Evolutionary conservation across 2,113 vertebrate genomes (phyloP), one percentile per base, ranked within the genome.

Genomic region (Pheucticus melanocephalus): DNA sequence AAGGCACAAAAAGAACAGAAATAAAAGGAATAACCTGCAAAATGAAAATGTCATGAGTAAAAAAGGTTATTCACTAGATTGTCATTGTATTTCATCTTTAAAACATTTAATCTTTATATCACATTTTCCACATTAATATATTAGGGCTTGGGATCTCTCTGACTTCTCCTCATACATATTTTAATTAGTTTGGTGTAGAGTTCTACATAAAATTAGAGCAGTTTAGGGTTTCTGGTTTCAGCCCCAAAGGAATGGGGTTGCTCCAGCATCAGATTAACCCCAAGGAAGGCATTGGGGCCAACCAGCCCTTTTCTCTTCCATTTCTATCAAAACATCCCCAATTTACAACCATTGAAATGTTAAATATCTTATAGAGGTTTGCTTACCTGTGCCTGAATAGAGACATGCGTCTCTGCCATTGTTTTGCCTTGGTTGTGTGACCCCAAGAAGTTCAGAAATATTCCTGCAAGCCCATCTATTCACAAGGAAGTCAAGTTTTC

Each of bases 41-140:
- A 94, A 75, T 65, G 56, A 93, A 94, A 97, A 86, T 81, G 88
- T 82, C 82, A 84, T 2, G 15, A 86, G 78, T 78, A 51, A 92
- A 76, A 91, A 93, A 66, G 45, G 42, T 71, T 92, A 81, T 60
- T 73, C 3, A 0, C 51, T 83, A 75, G 51, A 75, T 68, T 11
- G 3, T n/a, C 35, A 35, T n/a, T 91, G 59, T 88, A 88, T 73
- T 96, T 96, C 17, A 94, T 95, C 50, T 77, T 78, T 82, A 66
- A 64, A 89, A 70, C 53, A 53, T 77, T 95, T 92, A 91, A 88
- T 85, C 63, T 82, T 89, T 60, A 35, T 37, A 89, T 89, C 54
- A 82, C 44, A 57, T 73, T 91, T 95, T 82, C 53, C 75, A 40
- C 33, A 45, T 54, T 69, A 61, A 69, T 87, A 75, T 76, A 57